Conservation (phyloP, 2,797 vertebrate species). For the Parambassis ranga region DNA sequence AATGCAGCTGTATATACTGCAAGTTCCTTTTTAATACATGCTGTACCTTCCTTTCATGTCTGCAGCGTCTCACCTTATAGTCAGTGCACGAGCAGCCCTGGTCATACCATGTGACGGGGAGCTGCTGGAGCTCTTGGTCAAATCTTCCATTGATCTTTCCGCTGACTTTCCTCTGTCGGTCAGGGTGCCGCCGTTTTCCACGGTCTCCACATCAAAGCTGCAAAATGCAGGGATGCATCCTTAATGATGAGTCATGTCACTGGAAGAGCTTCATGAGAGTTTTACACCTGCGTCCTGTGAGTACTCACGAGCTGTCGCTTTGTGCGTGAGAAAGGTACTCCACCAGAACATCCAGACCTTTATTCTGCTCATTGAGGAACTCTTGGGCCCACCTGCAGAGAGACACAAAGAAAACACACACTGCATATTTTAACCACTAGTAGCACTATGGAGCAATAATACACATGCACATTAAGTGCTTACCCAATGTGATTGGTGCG, state of each 20-base stretch:
- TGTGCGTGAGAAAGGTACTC: slow-evolving; percentile 94
- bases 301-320: slow-evolving; percentile 86
- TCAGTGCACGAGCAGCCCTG: slow-evolving; percentile 85
- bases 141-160: slow-evolving; percentile 90
- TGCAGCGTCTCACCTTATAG: slow-evolving; percentile 82
- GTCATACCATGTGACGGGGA: slow-evolving; percentile 79
- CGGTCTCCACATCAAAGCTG: slow-evolving; percentile 87
- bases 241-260: neutral
- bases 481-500: slow-evolving; percentile 98
- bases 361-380: slow-evolving; percentile 93
- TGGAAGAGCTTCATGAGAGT: neutral
- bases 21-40: slow-evolving; percentile 1
- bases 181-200: slow-evolving; percentile 84
- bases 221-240: neutral
- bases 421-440: neutral
- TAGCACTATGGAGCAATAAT: neutral
- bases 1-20: neutral
- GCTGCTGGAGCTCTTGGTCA: slow-evolving; percentile 79
- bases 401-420: neutral
- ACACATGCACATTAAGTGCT: slow-evolving; percentile 21
- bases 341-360: slow-evolving; percentile 91
- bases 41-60: neutral
- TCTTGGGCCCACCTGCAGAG: slow-evolving; percentile 93
- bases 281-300: neutral
- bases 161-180: slow-evolving; percentile 81